Percentiles rank a stretch among this genome's conserved stretches.
Evolutionary conservation across 2,797 vertebrate genomes (phyloP).

Genomic region (Cuniculus paca): DNA sequence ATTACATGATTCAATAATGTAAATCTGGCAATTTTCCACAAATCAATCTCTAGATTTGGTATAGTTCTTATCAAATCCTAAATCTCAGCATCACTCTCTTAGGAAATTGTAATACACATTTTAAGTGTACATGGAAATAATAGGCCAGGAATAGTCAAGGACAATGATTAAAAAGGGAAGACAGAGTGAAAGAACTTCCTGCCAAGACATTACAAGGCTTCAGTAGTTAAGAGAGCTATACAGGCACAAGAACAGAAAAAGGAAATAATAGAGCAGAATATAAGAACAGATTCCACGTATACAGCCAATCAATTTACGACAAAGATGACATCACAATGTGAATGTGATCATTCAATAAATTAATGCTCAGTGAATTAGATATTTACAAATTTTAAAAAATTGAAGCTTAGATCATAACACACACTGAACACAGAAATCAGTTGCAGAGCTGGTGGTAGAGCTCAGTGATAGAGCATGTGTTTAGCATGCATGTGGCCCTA

Average conservation of each 20-base stretch:
- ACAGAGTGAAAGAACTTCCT: neutral
- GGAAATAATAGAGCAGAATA: neutral
- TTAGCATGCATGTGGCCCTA: neutral
- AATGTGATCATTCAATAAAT: neutral
- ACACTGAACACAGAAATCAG: neutral
- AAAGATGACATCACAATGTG: neutral
- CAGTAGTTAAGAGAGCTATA: neutral
- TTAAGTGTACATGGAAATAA: constrained; percentile 4
- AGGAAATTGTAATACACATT: neutral
- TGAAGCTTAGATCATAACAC: neutral
- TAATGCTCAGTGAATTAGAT: neutral
- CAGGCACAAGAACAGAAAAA: neutral
- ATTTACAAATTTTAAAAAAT: neutral
- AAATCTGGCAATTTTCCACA: constrained; percentile 5
- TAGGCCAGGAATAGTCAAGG: neutral
- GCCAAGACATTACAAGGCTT: neutral
- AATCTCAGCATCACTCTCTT: neutral
- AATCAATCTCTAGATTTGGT: neutral
- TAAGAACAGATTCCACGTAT: neutral
- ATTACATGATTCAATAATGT: neutral
- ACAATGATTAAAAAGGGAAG: constrained; percentile 1
- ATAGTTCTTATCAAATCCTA: neutral
- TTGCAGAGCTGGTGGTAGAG: neutral
- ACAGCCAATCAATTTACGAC: neutral
- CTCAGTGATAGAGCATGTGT: neutral